Evolutionary conservation across 2,888 invertebrate species (phyloP).

Genomic region (Ceramica pisi): DNA sequence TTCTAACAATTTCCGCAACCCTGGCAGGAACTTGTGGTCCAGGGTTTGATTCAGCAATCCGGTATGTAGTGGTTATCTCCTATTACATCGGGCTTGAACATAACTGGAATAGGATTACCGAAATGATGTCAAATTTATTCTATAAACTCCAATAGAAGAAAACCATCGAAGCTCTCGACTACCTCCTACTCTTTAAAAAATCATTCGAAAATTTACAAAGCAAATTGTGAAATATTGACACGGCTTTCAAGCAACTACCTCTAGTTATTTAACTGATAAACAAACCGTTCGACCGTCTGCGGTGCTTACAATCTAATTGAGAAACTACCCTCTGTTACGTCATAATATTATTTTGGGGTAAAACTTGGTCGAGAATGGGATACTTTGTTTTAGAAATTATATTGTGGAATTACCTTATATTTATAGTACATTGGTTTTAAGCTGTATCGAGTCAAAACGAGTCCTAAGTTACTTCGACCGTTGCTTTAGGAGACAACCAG

Average conservation of each 20-base stretch:
- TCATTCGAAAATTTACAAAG: conserved; percentile 2
- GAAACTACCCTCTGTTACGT: conserved; percentile 11
- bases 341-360: conserved; percentile 15
- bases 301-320: conserved; percentile 31
- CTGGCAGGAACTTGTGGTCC: background rate
- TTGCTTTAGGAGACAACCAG: background rate
- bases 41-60: no score
- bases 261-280: conserved; percentile 17
- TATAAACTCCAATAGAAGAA: no score
- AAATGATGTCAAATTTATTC: background rate
- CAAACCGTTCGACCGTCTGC: conserved; percentile 12
- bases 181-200: background rate
- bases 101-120: background rate
- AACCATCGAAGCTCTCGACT: background rate
- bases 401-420: background rate
- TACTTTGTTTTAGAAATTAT: background rate
- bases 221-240: conserved; percentile 20
- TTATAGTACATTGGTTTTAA: background rate
- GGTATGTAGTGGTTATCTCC: no score
- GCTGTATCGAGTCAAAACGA: background rate
- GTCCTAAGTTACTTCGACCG: background rate
- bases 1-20: no score
- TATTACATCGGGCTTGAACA: no score
- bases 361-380: background rate
- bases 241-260: conserved; percentile 3